Evolutionary conservation across 2,888 invertebrate species (phyloP), one percentile per base, ranked within the genome.

Genomic region (Drosophila incognita): DNA sequence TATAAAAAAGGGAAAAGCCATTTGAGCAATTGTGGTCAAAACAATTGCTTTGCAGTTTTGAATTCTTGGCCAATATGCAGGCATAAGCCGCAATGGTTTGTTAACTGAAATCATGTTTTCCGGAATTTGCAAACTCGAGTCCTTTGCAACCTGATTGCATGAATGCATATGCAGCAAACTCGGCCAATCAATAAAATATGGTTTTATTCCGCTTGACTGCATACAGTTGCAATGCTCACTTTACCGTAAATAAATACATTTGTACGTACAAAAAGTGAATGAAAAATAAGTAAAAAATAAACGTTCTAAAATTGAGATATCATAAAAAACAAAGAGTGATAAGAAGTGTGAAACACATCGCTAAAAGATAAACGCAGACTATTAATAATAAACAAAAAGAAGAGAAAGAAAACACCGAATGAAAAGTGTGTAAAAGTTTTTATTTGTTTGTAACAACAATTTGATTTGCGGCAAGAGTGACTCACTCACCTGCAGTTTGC

Each of bases 401-500:
- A 24, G 15, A 27, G 38, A 49, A 48, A 21, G 27, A 68, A 68
- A 68, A 68, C 67, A 68, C 51, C 29, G 35, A n/a, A 54, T 31
- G 21, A 49, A 62, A 68, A 40, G 60, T 40, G 35, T 21, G 48
- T n/a, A 59, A 69, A 68, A 54, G 29, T 56, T 72, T 83, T 83
- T 83, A 81, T 83, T 82, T 62, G 75, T 65, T 74, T 81, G 81
- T 83, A 40, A 72, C 66, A 65, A 75, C 68, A 68, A 70, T 66
- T 64, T 59, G 54, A 56, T 69, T 42, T 70, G 66, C 51, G 56
- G 66, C 72, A 51, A 31, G 31, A 24, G 40, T 36, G 51, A 82
- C 89, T 92, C 90, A 84, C 89, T 92, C 90, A 93, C 93, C 92
- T 93, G 93, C 69, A 93, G 89, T 89, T 93, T 93, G 75, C 87